Percentiles rank a stretch among this genome's conserved stretches.
Evolutionary conservation across 1,140 invertebrate genomes (phyloP).

Genomic region (Pseudomyrmex concolor): DNA sequence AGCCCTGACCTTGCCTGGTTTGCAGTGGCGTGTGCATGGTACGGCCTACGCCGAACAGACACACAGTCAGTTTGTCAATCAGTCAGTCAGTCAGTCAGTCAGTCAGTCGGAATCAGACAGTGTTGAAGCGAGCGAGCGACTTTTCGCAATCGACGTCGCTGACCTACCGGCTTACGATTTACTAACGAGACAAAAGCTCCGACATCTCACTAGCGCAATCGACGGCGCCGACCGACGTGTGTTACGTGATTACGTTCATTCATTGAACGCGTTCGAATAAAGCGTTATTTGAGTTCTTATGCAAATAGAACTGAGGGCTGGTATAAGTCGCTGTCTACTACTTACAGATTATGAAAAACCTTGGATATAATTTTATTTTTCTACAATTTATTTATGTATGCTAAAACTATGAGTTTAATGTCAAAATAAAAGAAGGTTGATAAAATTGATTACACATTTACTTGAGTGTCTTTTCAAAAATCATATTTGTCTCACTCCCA

Average conservation of each 20-base stretch:
- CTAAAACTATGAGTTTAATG: not conserved
- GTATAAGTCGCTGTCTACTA: not conserved
- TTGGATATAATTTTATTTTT: not conserved
- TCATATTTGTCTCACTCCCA: slow-evolving; percentile 29
- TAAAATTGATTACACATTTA: not conserved
- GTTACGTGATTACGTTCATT: slow-evolving; percentile 51
- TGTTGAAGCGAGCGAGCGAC: slow-evolving; percentile 49
- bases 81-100: slow-evolving; percentile 27
- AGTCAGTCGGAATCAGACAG: slow-evolving; percentile 26
- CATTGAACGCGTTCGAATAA: slow-evolving; percentile 22
- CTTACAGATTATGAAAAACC: not conserved
- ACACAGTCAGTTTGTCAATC: slow-evolving; percentile 60
- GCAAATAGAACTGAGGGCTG: not conserved
- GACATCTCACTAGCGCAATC: slow-evolving; percentile 47
- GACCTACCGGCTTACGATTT: slow-evolving; percentile 68
- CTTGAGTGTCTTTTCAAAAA: not conserved
- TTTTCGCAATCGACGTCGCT: slow-evolving; percentile 74
- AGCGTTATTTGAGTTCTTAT: not conserved
- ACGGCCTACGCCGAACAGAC: slow-evolving; percentile 70
- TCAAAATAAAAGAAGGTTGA: not conserved
- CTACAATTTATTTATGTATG: too few relatives aligned
- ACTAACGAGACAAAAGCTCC: slow-evolving; percentile 61
- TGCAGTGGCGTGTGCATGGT: slow-evolving; percentile 30
- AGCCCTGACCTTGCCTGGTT: slow-evolving; percentile 73
- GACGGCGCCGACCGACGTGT: slow-evolving; percentile 34